These are phyloP conservation scores for Campylorhamphus procurvoides DNA, from an alignment of 2,113 vertebrate species.

Conservation along the genomic window DNA sequence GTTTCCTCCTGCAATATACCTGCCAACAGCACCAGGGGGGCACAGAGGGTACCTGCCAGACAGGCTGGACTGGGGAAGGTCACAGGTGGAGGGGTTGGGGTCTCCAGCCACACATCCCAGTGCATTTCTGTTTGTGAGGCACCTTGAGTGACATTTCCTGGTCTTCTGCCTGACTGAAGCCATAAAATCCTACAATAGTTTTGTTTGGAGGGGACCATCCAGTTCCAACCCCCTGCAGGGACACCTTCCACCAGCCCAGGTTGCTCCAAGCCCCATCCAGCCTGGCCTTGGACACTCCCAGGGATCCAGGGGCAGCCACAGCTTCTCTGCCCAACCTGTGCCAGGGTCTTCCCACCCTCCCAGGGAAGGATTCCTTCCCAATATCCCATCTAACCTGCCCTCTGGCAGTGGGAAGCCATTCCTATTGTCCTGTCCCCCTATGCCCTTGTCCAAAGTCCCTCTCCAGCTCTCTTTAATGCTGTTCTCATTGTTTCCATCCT, in stretches of 20 bases:
- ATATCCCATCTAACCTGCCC: background rate
- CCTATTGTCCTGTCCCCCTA: background rate
- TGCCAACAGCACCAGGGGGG: background rate
- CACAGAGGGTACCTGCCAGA: background rate
- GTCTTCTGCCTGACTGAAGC: background rate
- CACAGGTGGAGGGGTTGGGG: accelerated
- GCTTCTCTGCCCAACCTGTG: background rate
- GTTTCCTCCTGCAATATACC: conserved; percentile 23
- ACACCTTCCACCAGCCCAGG: background rate
- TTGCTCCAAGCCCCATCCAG: background rate
- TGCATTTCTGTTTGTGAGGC: accelerated
- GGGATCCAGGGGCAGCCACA: background rate
- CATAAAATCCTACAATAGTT: background rate
- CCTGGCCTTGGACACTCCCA: background rate
- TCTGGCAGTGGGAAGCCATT: background rate
- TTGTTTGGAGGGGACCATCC: background rate
- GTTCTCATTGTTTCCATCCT: background rate
- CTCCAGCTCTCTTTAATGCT: background rate
- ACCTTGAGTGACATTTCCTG: accelerated
- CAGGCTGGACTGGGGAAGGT: background rate
- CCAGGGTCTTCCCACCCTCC: background rate
- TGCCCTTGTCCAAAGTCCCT: background rate
- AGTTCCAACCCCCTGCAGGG: background rate
- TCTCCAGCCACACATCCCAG: background rate
- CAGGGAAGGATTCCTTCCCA: background rate